Evolutionary conservation across 2,888 invertebrate genomes (phyloP).

Genomic region (Listrodromus nycthemerus): DNA sequence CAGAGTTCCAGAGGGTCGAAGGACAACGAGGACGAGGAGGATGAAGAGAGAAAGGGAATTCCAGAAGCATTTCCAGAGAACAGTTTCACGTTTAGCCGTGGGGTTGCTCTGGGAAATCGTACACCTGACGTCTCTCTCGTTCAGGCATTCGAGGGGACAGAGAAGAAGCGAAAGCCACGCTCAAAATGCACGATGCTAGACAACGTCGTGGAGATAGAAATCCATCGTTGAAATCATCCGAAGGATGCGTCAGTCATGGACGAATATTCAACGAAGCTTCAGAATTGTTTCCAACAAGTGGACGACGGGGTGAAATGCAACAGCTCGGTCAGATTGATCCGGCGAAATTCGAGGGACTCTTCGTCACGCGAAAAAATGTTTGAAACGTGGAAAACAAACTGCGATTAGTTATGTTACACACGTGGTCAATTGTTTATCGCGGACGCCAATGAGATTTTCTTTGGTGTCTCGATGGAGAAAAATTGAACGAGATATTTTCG

Average conservation of each 20-base stretch:
- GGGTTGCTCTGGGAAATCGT: constrained; percentile 81
- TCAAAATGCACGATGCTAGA: constrained; percentile 44
- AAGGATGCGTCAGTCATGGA: background rate
- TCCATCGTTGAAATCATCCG: constrained; percentile 13
- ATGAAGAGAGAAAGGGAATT: constrained; percentile 58
- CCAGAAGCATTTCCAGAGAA: constrained; percentile 72
- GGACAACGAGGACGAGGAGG: constrained; percentile 50
- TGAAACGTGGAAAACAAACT: no score
- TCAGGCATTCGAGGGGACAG: constrained; percentile 27
- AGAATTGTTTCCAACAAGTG: background rate
- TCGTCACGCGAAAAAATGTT: no score
- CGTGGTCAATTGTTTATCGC: no score
- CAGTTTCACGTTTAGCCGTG: constrained; percentile 79
- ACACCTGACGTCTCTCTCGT: constrained; percentile 81
- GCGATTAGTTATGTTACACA: no score
- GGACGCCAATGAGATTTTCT: background rate
- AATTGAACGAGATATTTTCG: constrained; percentile 53
- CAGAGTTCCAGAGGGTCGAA: constrained; percentile 56
- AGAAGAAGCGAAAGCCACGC: constrained; percentile 42
- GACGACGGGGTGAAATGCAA: background rate
- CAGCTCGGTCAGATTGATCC: background rate
- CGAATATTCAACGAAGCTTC: background rate
- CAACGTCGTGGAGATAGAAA: constrained; percentile 48
- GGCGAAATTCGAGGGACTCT: no score
- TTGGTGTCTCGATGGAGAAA: constrained; percentile 20